phyloP scores from a whole-genome alignment of 2,888 invertebrate species.

The Volucella inanis region DNA sequence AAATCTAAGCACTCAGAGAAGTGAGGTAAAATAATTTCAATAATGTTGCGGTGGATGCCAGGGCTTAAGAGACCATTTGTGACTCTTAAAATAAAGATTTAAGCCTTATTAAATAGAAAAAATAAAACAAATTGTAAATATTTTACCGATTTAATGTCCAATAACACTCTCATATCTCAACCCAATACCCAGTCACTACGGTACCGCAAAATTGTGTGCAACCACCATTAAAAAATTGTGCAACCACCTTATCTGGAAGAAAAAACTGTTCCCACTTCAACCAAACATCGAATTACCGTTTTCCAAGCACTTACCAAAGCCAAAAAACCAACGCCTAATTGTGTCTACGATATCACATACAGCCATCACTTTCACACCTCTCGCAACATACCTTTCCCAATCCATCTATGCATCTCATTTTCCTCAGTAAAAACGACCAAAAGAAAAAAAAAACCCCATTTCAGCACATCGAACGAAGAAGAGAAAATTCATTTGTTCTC shows the following conservation, averaged over 20 bases:
- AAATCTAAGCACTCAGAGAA: too few species aligned
- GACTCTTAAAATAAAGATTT: too few species aligned
- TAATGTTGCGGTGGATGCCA: too few species aligned
- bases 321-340: conserved; percentile 71
- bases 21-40: too few species aligned
- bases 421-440: conserved; percentile 42
- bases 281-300: conserved; percentile 9
- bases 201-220: neutral
- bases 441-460: conserved; percentile 6
- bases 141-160: too few species aligned
- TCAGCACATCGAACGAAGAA: conserved; percentile 46
- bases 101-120: too few species aligned
- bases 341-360: conserved; percentile 50
- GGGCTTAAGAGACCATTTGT: too few species aligned
- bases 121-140: too few species aligned
- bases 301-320: conserved; percentile 58
- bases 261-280: neutral
- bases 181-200: too few species aligned
- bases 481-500: conserved; percentile 52
- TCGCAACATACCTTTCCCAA: conserved; percentile 60
- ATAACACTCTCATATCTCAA: too few species aligned
- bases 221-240: neutral
- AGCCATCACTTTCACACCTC: conserved; percentile 27
- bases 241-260: neutral
- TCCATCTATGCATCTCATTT: conserved; percentile 36